Conservation (phyloP, 2,797 vertebrate species). For the Tragopan temminckii region DNA sequence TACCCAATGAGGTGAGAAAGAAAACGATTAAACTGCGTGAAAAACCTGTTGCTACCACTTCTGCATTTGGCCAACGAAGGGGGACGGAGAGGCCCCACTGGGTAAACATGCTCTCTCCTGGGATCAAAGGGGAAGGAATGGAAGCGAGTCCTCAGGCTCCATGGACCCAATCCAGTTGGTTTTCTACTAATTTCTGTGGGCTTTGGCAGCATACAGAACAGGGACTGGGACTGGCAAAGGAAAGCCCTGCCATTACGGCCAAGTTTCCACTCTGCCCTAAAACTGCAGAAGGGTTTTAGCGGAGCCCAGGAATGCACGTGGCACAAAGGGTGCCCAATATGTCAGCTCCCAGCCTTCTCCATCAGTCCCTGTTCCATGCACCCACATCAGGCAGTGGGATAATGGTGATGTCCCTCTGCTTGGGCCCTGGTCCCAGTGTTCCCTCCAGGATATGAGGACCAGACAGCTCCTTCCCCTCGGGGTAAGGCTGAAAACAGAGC, state of each 20-base stretch:
- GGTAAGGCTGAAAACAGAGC: background rate
- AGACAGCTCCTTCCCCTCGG: background rate
- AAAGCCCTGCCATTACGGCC: background rate
- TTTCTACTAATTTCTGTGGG: conserved; percentile 72
- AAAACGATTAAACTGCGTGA: background rate
- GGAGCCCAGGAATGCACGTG: rapidly evolving
- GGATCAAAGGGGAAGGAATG: conserved; percentile 68
- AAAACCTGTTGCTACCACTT: conserved; percentile 67
- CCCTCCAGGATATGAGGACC: background rate
- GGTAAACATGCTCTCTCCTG: conserved; percentile 35
- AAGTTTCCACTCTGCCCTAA: conserved; percentile 17
- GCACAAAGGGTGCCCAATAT: background rate
- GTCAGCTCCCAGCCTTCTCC: background rate
- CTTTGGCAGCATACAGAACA: conserved; percentile 50
- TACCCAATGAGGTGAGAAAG: background rate
- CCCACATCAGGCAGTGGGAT: rapidly evolving
- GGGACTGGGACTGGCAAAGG: conserved; percentile 21
- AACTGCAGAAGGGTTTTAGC: background rate
- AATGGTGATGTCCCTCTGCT: background rate
- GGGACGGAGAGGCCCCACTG: conserved; percentile 31
- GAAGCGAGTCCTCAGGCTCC: conserved; percentile 51
- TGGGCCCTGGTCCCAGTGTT: rapidly evolving
- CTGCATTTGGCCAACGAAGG: conserved; percentile 53
- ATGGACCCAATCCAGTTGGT: conserved; percentile 63
- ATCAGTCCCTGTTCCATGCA: rapidly evolving